Base-by-base conservation (phyloP, 1,140 invertebrate genomes). In the Leptonema lineaticorne region DNA sequence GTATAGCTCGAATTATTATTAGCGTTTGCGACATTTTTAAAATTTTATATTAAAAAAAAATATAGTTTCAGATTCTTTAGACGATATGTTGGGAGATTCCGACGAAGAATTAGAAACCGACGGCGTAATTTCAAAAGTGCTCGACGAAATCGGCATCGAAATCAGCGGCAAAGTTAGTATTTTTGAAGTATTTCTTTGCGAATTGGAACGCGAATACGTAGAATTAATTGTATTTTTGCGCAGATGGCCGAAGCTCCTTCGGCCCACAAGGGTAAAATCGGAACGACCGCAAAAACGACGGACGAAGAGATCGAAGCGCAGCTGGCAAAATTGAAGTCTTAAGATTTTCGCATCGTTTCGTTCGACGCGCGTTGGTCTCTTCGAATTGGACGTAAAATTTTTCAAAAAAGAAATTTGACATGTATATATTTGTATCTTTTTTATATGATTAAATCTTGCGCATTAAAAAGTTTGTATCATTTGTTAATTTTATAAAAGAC, bases 91-190 rank as follows among this genome's bases (percentile, higher is more conserved):
- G 48, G 86, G 86, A 63, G 93, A 94, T 75, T 94, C 92, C 18
- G 94, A 89, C 9, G 94, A 97, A 81, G 94, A 97, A 80, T 90
- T 92, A 69, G 94, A 96, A 83, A 86, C 88, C 76, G 91, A 95
- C 75, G 87, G 88, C 50, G 88, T 97, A 82, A 89, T 97, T 2
- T 89, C 86, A 74, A 86, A 95, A 82, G 93, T 97, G 8, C 82
- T 97, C 6, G 95, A 96, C 85, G 95, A 97, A 83, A 97, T 97
- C 77, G 95, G 94, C 67, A 97, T 97, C 82, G 95, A 97, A 82
- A 90, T 96, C 60, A 90, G 91, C 72, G 92, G 91, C 76, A 93
- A 94, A 85, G 91, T 94, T 78, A 74, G 78, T 62, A 9, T 64
- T 63, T 37, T 27, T 16, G 11, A 48, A 48, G 18, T 48, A 16